Conservation (phyloP, 2,113 vertebrate species). For the Chauna torquata region DNA sequence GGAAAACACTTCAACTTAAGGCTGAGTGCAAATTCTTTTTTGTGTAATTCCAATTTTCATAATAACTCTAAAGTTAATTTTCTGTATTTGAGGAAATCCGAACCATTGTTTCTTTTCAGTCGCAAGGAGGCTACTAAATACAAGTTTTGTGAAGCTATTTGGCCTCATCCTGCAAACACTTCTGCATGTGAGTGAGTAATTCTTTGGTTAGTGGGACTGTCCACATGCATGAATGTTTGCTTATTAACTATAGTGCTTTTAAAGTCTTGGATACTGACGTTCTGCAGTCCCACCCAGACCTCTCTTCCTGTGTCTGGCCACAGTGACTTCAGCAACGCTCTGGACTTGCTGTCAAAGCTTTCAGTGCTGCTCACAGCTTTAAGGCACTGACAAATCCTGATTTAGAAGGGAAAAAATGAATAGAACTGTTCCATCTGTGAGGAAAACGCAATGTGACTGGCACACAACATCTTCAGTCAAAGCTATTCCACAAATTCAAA, state of each 20-base stretch:
- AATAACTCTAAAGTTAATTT: not conserved
- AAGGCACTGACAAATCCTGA: not conserved
- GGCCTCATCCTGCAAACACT: not conserved
- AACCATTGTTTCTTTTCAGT: not conserved
- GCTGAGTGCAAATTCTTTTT: not conserved
- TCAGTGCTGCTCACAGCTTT: not conserved
- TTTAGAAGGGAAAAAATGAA: not conserved
- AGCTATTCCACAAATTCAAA: not conserved
- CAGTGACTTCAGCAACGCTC: fast-evolving
- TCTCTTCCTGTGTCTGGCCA: not conserved
- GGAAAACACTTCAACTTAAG: not conserved
- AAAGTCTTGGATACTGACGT: not conserved
- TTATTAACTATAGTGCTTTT: not conserved
- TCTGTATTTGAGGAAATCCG: not conserved
- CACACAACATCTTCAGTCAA: fast-evolving
- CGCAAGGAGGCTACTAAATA: not conserved
- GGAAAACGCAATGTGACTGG: no score
- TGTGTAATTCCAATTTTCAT: not conserved
- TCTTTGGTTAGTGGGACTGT: not conserved
- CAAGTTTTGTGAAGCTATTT: not conserved
- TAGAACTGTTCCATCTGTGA: not conserved
- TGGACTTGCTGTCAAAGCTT: not conserved
- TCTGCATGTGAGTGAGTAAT: not conserved
- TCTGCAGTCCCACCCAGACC: not conserved
- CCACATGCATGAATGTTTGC: not conserved